These are phyloP conservation scores for Pentamera pediparva DNA, from an alignment of 53 echinoderm and acorn worm genomes.

Conservation along the genomic window DNA sequence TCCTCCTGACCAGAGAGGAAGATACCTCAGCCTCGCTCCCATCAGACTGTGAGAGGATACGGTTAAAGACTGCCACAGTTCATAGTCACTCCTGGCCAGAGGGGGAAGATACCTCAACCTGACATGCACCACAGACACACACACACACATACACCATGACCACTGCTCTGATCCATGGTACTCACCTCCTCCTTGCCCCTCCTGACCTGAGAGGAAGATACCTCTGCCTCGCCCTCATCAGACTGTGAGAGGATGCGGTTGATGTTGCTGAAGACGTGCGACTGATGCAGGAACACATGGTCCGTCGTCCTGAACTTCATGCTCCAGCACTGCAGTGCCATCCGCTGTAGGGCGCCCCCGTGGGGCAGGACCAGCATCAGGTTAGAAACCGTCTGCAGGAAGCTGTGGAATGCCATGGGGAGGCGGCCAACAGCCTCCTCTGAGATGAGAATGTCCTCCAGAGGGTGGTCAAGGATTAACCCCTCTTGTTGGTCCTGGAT, in stretches of 20 bases:
- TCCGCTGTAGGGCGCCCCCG: slow-evolving; percentile 89
- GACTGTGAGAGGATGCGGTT: slow-evolving; percentile 85
- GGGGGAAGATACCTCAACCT: too few species aligned
- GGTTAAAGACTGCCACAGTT: too few species aligned
- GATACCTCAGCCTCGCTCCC: slow-evolving; percentile 60
- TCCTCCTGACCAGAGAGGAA: background rate
- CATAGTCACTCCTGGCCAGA: too few species aligned
- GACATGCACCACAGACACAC: too few species aligned
- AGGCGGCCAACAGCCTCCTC: slow-evolving; percentile 88
- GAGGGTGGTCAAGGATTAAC: slow-evolving; percentile 88
- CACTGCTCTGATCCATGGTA: too few species aligned
- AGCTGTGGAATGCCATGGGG: slow-evolving; percentile 75
- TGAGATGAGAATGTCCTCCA: slow-evolving; percentile 78
- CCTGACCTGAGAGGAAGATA: slow-evolving; percentile 10
- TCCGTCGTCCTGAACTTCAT: slow-evolving; percentile 83
- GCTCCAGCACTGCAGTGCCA: slow-evolving; percentile 97
- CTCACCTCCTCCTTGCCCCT: background rate
- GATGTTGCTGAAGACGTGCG: slow-evolving; percentile 98
- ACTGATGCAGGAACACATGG: slow-evolving; percentile 89
- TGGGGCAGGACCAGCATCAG: slow-evolving; percentile 93
- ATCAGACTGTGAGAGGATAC: slow-evolving; percentile 80
- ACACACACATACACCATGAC: too few species aligned
- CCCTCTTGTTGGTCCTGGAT: slow-evolving; percentile 75
- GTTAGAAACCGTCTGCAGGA: slow-evolving; percentile 86
- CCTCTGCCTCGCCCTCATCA: slow-evolving; percentile 61